A percentile compares a stretch with the other conserved stretches of the same genome.
These are phyloP conservation scores for Sphaeramia orbicularis DNA, from an alignment of 2,797 vertebrate genomes.

Conservation along the genomic window DNA sequence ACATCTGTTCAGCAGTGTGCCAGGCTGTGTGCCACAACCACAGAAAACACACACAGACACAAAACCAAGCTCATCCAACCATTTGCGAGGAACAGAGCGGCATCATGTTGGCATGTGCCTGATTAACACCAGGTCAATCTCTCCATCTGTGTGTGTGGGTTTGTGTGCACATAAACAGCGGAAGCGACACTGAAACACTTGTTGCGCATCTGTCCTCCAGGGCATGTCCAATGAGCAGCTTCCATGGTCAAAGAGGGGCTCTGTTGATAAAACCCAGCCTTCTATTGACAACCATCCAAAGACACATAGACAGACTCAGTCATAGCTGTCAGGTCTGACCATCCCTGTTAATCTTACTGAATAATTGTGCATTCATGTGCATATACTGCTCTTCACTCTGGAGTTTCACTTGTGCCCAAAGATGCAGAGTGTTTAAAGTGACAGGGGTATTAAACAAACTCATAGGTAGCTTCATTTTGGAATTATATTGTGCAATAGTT, in stretches of 20 bases:
- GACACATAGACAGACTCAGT: constrained; percentile 39
- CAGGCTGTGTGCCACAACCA: constrained; percentile 62
- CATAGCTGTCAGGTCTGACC: constrained; percentile 30
- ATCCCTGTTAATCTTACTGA: constrained; percentile 6
- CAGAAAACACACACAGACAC: constrained; percentile 36
- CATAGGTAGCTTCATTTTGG: too few species aligned
- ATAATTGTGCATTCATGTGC: constrained; percentile 42
- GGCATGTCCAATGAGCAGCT: constrained; percentile 52
- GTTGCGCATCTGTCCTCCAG: constrained; percentile 72
- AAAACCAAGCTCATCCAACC: constrained; percentile 62
- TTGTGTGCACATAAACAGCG: constrained; percentile 46
- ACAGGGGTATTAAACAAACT: not conserved
- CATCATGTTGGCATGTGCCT: constrained; percentile 86
- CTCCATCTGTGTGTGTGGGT: constrained; percentile 68
- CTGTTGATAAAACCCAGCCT: constrained; percentile 42
- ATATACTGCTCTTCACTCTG: constrained; percentile 7
- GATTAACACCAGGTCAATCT: constrained; percentile 88
- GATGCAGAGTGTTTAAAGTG: not conserved
- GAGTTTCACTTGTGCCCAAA: not conserved
- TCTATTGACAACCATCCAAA: constrained; percentile 48
- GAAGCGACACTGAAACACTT: constrained; percentile 75
- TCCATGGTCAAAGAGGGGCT: constrained; percentile 44
- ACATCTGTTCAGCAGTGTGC: constrained; percentile 87
- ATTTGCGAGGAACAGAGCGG: constrained; percentile 83
- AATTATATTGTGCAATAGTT: too few species aligned